Base-by-base conservation (phyloP, 2,113 vertebrate genomes). In the Onychorhynchus coronatus region DNA sequence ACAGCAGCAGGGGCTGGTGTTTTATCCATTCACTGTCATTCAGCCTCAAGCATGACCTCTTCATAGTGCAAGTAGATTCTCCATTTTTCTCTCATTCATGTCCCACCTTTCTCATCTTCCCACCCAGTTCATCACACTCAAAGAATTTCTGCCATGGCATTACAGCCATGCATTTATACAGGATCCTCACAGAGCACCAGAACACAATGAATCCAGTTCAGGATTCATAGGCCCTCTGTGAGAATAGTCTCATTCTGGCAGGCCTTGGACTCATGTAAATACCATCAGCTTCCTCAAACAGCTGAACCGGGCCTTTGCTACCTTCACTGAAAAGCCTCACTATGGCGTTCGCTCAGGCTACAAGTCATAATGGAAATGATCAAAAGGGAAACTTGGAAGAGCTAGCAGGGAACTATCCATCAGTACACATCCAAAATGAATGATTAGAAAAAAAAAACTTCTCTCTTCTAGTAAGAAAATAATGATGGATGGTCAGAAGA, bases 361-460 rank as follows among this genome's bases (percentile, higher is more conserved):
- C 44, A 52, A 73, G 58, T 49, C n/a, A 22, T 62, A 70, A 73
- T 19, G 31, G 66, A 91, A 83, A 77, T 22, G 1, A 71, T 21
- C 37, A 47, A 73, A 90, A 65, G 17, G 31, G 22, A 76, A 46
- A 80, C 59, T 2, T 50, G 49, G 46, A 3, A 1, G 44, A 90
- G 14, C 25, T 88, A 53, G 37, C 16, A 66, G 58, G 22, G 53
- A 79, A 77, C 70, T 84, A 86, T 80, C 63, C 33, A 35, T 35
- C 86, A 84, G 72, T 31, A 55, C 23, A 23, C 35, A 86, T 92
- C 88, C 91, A 92, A 93, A 86, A 39, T 86, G 61, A 88, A 94
- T 74, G 28, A 77, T 63, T 27, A 39, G 55, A 7, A 27, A 5
- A 70, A 73, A 88, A 92, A 78, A 42, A 15, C 9, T 66, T 76